phyloP scores from a whole-genome alignment of 2,113 vertebrate genomes.

The Laticauda colubrina region DNA sequence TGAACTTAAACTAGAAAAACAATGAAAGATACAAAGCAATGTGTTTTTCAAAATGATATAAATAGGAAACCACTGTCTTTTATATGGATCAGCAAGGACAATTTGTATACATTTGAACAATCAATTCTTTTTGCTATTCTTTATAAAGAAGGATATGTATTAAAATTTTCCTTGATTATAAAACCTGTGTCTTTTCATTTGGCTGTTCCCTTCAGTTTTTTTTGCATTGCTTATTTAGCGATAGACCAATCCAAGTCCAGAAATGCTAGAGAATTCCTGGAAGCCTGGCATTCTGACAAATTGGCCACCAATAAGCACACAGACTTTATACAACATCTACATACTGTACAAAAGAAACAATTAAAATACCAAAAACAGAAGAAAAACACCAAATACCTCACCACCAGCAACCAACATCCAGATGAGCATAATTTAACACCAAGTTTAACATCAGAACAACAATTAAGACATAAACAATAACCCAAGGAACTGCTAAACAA shows the following conservation, averaged over 20 bases:
- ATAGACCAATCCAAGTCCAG: background rate
- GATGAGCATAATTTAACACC: background rate
- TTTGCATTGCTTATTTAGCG: background rate
- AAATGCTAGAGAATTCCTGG: background rate
- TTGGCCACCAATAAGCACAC: background rate
- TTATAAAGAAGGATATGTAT: background rate
- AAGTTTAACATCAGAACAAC: background rate
- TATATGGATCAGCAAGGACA: background rate
- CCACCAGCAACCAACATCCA: background rate
- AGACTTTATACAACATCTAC: background rate
- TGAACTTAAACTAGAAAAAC: background rate
- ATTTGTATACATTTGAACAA: background rate
- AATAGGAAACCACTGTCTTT: background rate
- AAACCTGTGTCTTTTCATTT: background rate
- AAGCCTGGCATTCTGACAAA: background rate
- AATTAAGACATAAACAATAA: background rate
- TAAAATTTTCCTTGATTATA: background rate
- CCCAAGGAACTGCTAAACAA: background rate
- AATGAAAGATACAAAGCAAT: background rate
- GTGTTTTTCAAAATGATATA: background rate
- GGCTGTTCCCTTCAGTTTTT: background rate
- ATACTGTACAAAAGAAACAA: background rate
- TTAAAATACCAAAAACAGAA: background rate
- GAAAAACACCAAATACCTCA: background rate
- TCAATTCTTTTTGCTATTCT: background rate